Base-by-base conservation (phyloP, 2,113 vertebrate species). In the Pygoscelis adeliae region DNA sequence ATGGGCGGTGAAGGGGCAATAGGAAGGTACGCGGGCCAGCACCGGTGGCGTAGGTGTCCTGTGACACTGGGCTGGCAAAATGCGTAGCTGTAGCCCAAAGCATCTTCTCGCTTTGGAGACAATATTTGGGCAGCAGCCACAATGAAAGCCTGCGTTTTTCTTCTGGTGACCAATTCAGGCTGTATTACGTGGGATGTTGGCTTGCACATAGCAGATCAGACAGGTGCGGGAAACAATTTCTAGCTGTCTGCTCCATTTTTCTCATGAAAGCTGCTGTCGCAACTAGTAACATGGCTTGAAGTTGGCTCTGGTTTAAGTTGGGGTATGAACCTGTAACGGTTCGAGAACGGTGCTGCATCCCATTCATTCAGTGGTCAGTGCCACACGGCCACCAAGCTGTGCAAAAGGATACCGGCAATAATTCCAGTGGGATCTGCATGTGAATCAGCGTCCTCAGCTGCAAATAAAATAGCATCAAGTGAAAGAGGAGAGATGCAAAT, bases 41-140 rank as follows among this genome's bases (percentile, higher is more conserved):
- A 53, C 38, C 29, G 19, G 52, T 79, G 62, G 10, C 1, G 0
- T 2, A 8, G 52, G 34, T 29, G 50, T 42, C 0, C 0, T 30
- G n/a, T 49, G 44, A 11, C 6, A 1, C 5, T 2, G 8, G 36
- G 58, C 21, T 66, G 66, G 27, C 23, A 36, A 67, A 63, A 40
- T 3, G 14, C 2, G 1, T 15, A 34, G 47, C 72, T 66, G 77
- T 27, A 79, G 49, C 67, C 63, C n/a, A 62, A 66, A 84, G 46
- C 15, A 15, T 38, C 61, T 69, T 29, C 84, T 72, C 7, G 4
- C 58, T 62, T 62, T 5, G 26, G 44, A 71, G 61, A 34, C 23
- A 6, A 1, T 5, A 2, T 44, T 79, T 76, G 11, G 32, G 53
- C 15, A 2, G 52, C 55, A 55, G 55, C 58, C 55, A 17, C 52